phyloP scores from a whole-genome alignment of 2,888 invertebrate genomes.

The Matsumyia berberina region DNA sequence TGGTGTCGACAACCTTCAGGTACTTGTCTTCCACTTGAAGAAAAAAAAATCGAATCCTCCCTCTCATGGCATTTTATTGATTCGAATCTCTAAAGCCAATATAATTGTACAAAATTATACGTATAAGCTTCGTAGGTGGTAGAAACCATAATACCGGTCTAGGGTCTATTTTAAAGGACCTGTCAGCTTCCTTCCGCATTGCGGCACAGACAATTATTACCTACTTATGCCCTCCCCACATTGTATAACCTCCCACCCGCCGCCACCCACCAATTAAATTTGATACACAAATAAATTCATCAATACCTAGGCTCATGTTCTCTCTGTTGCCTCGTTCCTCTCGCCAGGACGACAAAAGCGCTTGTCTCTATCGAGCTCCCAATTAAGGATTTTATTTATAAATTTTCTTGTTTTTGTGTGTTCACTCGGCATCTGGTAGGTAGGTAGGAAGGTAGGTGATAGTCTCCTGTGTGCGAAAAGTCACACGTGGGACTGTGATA shows the following conservation, averaged over 20 bases:
- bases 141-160: neutral
- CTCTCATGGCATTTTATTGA: neutral
- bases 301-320: constrained; percentile 6
- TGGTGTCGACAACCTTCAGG: no score
- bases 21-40: no score
- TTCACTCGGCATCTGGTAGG: neutral
- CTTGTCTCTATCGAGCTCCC: constrained; percentile 50
- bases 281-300: constrained; percentile 36
- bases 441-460: no score
- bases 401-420: neutral
- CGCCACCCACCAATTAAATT: constrained; percentile 47
- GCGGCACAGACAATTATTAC: constrained; percentile 9
- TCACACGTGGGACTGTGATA: constrained; percentile 57
- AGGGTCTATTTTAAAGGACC: neutral
- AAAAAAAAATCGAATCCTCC: no score
- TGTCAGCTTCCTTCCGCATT: constrained; percentile 9
- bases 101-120: neutral
- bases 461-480: constrained; percentile 29
- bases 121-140: neutral
- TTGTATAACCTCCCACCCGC: constrained; percentile 29
- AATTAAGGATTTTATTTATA: constrained; percentile 53
- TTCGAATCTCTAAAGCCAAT: neutral
- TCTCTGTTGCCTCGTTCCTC: neutral
- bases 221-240: constrained; percentile 17
- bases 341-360: constrained; percentile 37